phyloP scores from a whole-genome alignment of 1,140 invertebrate species.

The Drosophila cardini region DNA sequence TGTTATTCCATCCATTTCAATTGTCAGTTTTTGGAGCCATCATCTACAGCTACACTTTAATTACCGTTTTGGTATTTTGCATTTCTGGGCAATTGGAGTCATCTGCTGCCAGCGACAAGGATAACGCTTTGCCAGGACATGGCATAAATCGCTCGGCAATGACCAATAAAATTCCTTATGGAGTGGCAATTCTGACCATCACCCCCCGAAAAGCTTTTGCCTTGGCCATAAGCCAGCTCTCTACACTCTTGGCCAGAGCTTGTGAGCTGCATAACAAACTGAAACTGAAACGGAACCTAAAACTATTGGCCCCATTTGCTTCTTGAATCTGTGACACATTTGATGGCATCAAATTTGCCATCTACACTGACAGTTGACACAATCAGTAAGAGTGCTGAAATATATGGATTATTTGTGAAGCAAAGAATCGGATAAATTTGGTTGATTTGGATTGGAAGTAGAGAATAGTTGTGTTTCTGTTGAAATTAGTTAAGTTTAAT shows the following conservation, averaged over 20 bases:
- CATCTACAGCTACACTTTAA: conserved; percentile 51
- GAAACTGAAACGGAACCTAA: conserved; percentile 6
- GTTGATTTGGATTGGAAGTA: background rate
- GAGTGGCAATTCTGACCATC: conserved; percentile 55
- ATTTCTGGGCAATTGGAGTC: conserved; percentile 54
- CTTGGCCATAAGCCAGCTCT: conserved; percentile 53
- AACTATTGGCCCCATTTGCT: conserved; percentile 4
- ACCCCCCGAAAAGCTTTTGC: conserved; percentile 2
- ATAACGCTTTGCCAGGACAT: conserved; percentile 56
- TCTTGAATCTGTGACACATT: conserved; percentile 40
- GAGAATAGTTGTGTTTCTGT: background rate
- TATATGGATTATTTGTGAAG: conserved; percentile 8
- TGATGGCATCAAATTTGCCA: conserved; percentile 43
- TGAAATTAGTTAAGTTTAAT: background rate
- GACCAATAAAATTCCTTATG: conserved; percentile 71
- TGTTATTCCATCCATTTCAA: conserved; percentile 27
- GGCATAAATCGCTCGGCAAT: conserved; percentile 73
- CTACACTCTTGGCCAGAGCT: conserved; percentile 1
- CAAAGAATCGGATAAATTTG: background rate
- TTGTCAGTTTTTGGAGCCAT: background rate
- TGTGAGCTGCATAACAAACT: conserved; percentile 35
- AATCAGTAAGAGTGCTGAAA: conserved; percentile 17
- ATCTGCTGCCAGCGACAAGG: conserved; percentile 31
- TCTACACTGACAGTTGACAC: conserved; percentile 26
- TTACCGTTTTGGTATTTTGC: conserved; percentile 70